Evolutionary conservation across 2,888 invertebrate species (phyloP), one percentile per base, ranked within the genome.

Genomic region (Chrysodeixis includens): DNA sequence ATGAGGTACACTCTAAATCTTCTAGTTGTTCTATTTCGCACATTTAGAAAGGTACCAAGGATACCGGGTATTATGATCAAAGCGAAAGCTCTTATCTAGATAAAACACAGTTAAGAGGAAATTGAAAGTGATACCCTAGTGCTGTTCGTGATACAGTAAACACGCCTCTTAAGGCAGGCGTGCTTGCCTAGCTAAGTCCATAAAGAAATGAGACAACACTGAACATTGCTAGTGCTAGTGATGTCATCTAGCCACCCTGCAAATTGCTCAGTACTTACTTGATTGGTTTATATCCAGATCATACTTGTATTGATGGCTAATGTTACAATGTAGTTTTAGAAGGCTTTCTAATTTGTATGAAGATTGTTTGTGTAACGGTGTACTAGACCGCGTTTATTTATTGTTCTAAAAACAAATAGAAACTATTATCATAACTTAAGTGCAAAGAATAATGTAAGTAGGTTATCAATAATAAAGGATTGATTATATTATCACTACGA

Each of bases 171-270:
- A 79, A 72, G 78, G 71, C 59, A 72, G 71, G 66, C 53, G 71
- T 75, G 68, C 59, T 67, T 53, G 71, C 73, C 69, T 73, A 79
- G 66, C 69, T 30, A 30, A 63, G 69, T 66, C 69, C 68, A 69
- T 76, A 74, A 76, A 76, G 69, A 79, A 71, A 74, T 66, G 67
- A 74, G 59, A 68, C 65, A 64, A 62, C 60, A 53, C 40, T 65
- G 66, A 40, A 40, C 40, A 40, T n/a, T 66, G 51, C 52, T 58
- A 62, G 22, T 66, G 51, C 52, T 58, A 62, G 22, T 76, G 74
- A 76, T 74, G 78, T 66, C 76, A 78, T 74, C 74, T 69, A 61
- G 46, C 56, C 56, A 61, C 62, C 64, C 59, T 65, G 58, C 56
- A 52, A 57, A 65, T 69, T 72, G 49, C 57, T 59, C 22, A 53